A percentile compares a stretch with the other conserved stretches of the same genome.
These are phyloP conservation scores for Salmo trutta DNA, from an alignment of 2,797 vertebrate genomes.

Conservation along the genomic window DNA sequence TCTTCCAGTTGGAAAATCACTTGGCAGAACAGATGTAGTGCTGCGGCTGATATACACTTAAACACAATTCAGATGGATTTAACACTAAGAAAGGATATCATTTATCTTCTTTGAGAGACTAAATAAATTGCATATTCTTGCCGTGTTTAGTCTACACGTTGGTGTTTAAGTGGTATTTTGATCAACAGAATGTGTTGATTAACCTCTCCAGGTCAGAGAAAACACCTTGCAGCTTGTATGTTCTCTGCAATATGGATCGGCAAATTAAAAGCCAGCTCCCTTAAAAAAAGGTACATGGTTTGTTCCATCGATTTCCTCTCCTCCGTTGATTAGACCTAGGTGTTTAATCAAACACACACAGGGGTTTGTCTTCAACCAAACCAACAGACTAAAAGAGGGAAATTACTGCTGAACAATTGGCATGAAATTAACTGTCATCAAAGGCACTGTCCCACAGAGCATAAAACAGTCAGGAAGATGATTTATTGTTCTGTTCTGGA, in stretches of 20 bases:
- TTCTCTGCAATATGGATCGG: no score
- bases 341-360: constrained; percentile 58
- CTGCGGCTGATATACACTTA: background rate
- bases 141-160: background rate
- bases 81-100: background rate
- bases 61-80: background rate
- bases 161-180: constrained; percentile 7
- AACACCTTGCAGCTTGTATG: background rate
- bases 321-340: constrained; percentile 7
- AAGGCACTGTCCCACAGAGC: constrained; percentile 56
- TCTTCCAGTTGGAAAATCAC: background rate
- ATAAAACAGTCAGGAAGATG: constrained; percentile 61
- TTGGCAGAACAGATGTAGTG: constrained; percentile 28
- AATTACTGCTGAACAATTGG: constrained; percentile 44
- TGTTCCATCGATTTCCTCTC: background rate
- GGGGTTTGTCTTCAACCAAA: constrained; percentile 32
- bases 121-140: background rate
- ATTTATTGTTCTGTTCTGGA: constrained; percentile 56
- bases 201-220: background rate
- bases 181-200: background rate
- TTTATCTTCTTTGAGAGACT: background rate
- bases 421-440: constrained; percentile 68
- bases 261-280: background rate
- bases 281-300: background rate
- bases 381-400: background rate